Evolutionary conservation across 2,888 invertebrate species (phyloP), one percentile per base, ranked within the genome.

Genomic region (Cecidostiba fungosa): DNA sequence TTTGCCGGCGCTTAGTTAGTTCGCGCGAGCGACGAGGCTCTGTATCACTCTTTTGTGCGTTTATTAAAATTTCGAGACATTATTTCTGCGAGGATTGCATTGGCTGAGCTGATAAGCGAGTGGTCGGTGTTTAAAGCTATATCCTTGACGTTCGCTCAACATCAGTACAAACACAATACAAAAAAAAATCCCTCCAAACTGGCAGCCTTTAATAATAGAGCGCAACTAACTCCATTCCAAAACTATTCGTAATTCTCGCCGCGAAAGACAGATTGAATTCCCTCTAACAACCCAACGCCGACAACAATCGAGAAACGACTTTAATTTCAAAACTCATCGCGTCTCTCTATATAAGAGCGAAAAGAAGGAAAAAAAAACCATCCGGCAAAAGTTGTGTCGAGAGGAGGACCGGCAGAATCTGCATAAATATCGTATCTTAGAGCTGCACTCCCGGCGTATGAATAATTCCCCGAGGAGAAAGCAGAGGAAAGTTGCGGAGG

Each of bases 381-480:
- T 26, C 16, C 69, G 23, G 1, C 47, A 47, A 76, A 81, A 83
- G 77, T 77, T 77, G 8, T 59, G 32, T 29, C 16, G 69, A 70
- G 82, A 66, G 66, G 66, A 66, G 66, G 66, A 66, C 26, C 10
- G 19, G 26, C 5, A 14, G 23, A 85, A 81, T 82, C 72, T 85
- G 73, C 62, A 82, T 81, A 85, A 77, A 85, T 82, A 82, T 77
- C 62, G 32, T 70, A 77, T 81, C 81, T 50, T n/a, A 70, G 73
- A 66, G 23, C 23, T 43, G n/a, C 80, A 77, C 85, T 81, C 77
- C 54, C 6, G 70, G 77, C 6, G 72, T 50, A 85, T 85, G 77
- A 85, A 85, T 85, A 85, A 85, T 82, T 85, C 72, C 32, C 26
- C 1, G 62, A 66, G 74, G 3, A 70, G 26, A 79, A 79, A 79